Conservation (phyloP, 1,140 invertebrate genomes). For the Holotrichia oblita region DNA sequence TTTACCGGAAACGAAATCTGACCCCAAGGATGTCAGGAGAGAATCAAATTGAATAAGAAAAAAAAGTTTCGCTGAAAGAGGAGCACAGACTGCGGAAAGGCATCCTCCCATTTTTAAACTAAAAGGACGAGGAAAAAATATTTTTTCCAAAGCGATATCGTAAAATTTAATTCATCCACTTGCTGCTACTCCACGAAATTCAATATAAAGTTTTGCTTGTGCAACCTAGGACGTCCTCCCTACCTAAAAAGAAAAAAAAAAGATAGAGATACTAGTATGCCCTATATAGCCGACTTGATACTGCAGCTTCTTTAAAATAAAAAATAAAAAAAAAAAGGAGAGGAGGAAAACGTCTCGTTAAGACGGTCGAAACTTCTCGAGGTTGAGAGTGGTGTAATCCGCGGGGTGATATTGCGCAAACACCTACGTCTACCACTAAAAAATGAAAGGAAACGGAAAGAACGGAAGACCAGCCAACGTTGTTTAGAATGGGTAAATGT, state of each 20-base stretch:
- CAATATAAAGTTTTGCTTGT: background rate
- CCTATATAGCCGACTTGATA: background rate
- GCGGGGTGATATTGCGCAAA: no score
- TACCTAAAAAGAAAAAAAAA: background rate
- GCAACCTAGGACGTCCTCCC: background rate
- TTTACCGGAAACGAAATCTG: no score
- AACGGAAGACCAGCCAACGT: background rate
- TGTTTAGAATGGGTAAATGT: background rate
- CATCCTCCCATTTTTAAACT: background rate
- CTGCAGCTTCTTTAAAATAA: background rate
- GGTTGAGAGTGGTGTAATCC: no score
- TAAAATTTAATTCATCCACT: slow-evolving; percentile 21
- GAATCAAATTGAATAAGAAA: no score
- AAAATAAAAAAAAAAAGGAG: background rate
- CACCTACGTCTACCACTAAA: no score
- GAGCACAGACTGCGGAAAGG: background rate
- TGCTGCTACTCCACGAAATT: background rate
- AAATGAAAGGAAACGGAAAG: background rate
- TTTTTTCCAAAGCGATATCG: background rate
- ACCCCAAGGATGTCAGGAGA: no score
- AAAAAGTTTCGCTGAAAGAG: no score
- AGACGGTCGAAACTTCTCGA: no score
- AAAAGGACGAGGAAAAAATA: background rate
- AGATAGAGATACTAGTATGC: no score
- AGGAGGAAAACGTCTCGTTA: no score